phyloP scores from a whole-genome alignment of 2,113 vertebrate genomes.

The Ginglymostoma cirratum region DNA sequence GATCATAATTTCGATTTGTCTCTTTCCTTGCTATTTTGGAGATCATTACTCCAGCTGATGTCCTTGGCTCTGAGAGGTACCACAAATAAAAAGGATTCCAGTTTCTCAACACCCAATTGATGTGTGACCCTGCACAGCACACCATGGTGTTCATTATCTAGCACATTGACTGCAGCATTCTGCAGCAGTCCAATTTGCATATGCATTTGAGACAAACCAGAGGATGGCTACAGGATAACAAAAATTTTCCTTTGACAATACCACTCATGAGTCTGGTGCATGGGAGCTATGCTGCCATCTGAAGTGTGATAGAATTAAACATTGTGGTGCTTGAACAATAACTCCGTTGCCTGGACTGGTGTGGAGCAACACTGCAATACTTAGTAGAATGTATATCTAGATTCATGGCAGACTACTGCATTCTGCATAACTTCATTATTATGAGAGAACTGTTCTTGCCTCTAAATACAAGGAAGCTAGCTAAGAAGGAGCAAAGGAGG shows the following conservation, averaged over 20 bases:
- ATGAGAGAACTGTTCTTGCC: too few species aligned
- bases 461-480: too few species aligned
- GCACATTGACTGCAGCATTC: not conserved
- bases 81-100: not conserved
- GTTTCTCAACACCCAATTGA: not conserved
- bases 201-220: not conserved
- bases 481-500: too few species aligned
- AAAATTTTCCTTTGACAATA: not conserved
- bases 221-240: not conserved
- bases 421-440: too few species aligned
- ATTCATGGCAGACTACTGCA: too few species aligned
- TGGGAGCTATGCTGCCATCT: not conserved
- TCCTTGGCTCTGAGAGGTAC: not conserved
- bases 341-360: not conserved
- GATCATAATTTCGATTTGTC: too few species aligned
- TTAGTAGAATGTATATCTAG: too few species aligned
- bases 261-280: not conserved
- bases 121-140: not conserved
- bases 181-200: not conserved
- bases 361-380: not conserved
- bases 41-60: too few species aligned
- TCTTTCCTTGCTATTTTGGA: too few species aligned
- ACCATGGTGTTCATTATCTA: not conserved
- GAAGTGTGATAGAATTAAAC: not conserved
- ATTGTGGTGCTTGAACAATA: not conserved